Evolutionary conservation across 2,113 vertebrate genomes (phyloP), one percentile per base, ranked within the genome.

Genomic region (Caracal caracal): DNA sequence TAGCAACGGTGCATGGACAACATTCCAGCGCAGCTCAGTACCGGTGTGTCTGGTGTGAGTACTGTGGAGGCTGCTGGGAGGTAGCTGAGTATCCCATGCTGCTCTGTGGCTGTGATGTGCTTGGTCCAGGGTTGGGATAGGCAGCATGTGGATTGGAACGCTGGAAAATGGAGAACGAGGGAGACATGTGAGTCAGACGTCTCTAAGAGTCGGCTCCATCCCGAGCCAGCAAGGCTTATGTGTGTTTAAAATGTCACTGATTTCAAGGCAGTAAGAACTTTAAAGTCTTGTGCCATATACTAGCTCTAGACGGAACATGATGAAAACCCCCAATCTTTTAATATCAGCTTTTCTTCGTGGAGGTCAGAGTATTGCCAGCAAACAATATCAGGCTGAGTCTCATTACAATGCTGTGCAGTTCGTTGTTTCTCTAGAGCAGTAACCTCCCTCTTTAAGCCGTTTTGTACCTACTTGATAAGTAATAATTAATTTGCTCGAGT

Each of bases 141-240:
- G 99, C 99, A 99, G 99, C 99, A 99, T 99, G 99, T 99, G 99
- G 99, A 99, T 99, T 99, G 99, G 99, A 99, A 99, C 99, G 99
- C 99, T 99, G 98, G 35, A 97, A 94, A 93, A 96, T 2, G 40
- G 71, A 95, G 78, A 84, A 0, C 6, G 28, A 89, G 95, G 94
- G 95, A 88, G 49, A 98, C 83, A 96, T 0, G 1, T 84, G 90
- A 90, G 1, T 88, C 51, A 59, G 19, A 28, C 13, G 15, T 28
- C 56, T 49, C 49, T 49, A 10, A 0, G 37, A 56, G 83, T 2
- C 12, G 80, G 56, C 24, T 15, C 59, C 1, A 43, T 5, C 78
- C 37, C 47, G 65, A 43, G 90, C 24, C 76, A 59, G 80, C 24
- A 47, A 76, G 65, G 35, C 30, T 35, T 6, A 15, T 3, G 35